Percentiles rank a stretch among this genome's conserved stretches.
These are phyloP conservation scores for Coracopsis vasa DNA, from an alignment of 2,113 vertebrate genomes.

Conservation along the genomic window DNA sequence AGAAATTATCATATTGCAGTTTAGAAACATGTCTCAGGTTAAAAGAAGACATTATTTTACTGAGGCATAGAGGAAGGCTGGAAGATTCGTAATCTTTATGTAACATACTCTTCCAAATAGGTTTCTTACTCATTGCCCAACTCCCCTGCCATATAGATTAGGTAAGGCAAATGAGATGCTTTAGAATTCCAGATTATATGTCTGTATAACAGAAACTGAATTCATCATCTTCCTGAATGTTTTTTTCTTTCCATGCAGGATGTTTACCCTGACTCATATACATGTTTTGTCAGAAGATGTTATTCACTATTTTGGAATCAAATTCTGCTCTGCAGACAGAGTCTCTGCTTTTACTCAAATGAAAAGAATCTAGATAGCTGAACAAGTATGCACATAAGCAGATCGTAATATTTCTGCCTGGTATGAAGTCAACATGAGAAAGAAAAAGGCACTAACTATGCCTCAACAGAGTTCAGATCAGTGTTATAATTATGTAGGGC, in stretches of 20 bases:
- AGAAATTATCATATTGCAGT: neutral
- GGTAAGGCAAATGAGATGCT: neutral
- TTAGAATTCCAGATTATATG: neutral
- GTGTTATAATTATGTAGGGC: neutral
- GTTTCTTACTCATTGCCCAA: neutral
- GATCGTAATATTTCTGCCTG: neutral
- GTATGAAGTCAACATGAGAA: neutral
- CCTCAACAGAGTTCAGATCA: neutral
- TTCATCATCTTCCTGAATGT: neutral
- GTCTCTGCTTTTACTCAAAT: neutral
- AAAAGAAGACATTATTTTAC: neutral
- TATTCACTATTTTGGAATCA: neutral
- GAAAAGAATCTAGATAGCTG: neutral
- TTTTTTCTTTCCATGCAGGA: neutral
- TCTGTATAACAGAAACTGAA: neutral
- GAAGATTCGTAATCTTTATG: neutral
- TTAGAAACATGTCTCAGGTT: neutral
- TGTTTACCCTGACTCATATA: neutral
- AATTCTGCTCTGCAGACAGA: neutral
- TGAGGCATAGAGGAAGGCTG: neutral
- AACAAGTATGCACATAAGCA: neutral
- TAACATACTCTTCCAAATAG: neutral
- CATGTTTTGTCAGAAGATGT: neutral
- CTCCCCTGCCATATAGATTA: neutral
- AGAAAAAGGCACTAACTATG: neutral